These are phyloP conservation scores for Calliopum simillimum DNA, from an alignment of 2,888 invertebrate genomes.

Conservation along the genomic window DNA sequence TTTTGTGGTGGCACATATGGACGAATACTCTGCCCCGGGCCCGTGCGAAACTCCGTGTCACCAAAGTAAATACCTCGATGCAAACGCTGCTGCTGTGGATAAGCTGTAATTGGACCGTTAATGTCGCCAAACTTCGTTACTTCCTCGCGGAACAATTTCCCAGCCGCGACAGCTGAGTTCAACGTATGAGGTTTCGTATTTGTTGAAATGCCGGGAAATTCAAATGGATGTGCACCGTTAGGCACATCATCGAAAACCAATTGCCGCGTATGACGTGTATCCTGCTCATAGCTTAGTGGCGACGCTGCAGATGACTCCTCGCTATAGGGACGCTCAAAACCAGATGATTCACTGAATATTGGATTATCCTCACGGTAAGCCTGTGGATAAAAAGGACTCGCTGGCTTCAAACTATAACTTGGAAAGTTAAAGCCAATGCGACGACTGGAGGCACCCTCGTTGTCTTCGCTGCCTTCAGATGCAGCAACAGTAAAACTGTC, in stretches of 20 bases:
- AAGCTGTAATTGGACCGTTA: slow-evolving; percentile 66
- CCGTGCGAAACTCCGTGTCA: slow-evolving; percentile 61
- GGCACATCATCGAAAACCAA: slow-evolving; percentile 56
- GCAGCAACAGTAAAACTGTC: slow-evolving; percentile 47
- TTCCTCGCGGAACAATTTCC: slow-evolving; percentile 64
- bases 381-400: slow-evolving; percentile 65
- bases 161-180: slow-evolving; percentile 51
- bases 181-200: slow-evolving; percentile 62
- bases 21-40: slow-evolving; percentile 46
- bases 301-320: slow-evolving; percentile 54
- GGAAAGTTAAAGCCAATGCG: slow-evolving; percentile 67
- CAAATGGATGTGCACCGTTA: slow-evolving; percentile 56
- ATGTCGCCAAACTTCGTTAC: slow-evolving; percentile 67
- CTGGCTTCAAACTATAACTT: slow-evolving; percentile 62
- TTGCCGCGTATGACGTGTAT: slow-evolving; percentile 61
- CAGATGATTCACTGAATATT: slow-evolving; percentile 58
- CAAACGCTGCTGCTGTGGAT: slow-evolving; percentile 62
- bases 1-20: slow-evolving; percentile 59
- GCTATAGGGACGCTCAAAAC: slow-evolving; percentile 59
- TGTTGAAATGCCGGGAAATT: slow-evolving; percentile 62
- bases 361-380: slow-evolving; percentile 66
- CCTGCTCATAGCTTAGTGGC: slow-evolving; percentile 50
- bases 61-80: slow-evolving; percentile 63
- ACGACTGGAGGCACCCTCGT: slow-evolving; percentile 59
- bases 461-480: slow-evolving; percentile 38